Percentiles rank a stretch among this genome's conserved stretches.
These are phyloP conservation scores for Colaptes auratus DNA, from an alignment of 2,113 vertebrate species.

Conservation along the genomic window DNA sequence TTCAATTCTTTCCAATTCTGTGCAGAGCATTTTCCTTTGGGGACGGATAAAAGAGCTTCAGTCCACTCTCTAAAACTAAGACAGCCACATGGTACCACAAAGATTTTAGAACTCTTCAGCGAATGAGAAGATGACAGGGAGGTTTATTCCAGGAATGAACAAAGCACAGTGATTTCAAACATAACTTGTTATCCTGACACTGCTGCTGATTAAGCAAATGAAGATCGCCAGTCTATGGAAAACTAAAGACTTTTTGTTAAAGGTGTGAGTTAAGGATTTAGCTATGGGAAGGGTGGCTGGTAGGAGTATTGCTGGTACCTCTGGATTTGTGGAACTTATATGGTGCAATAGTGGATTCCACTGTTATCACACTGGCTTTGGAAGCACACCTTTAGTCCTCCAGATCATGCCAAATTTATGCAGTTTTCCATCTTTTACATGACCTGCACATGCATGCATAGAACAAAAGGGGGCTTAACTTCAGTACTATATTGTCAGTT, in stretches of 20 bases:
- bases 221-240: not conserved
- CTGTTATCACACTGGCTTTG: accelerated
- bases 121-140: not conserved
- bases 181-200: not conserved
- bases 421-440: not conserved
- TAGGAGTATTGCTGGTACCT: accelerated
- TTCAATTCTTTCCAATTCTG: no score
- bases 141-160: not conserved
- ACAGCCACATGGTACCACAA: not conserved
- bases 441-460: not conserved
- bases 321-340: not conserved
- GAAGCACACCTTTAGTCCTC: not conserved
- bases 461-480: not conserved
- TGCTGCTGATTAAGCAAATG: not conserved
- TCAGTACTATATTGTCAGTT: not conserved
- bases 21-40: no score
- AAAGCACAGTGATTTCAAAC: not conserved
- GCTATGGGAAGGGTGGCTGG: not conserved
- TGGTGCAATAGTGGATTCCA: not conserved
- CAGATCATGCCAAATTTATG: not conserved
- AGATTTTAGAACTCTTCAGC: not conserved
- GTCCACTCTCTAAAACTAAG: no score
- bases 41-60: no score
- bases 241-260: not conserved
- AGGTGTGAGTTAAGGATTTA: accelerated